These are phyloP conservation scores for Rhinolophus sinicus DNA, from an alignment of 2,113 vertebrate species.

Conservation along the genomic window DNA sequence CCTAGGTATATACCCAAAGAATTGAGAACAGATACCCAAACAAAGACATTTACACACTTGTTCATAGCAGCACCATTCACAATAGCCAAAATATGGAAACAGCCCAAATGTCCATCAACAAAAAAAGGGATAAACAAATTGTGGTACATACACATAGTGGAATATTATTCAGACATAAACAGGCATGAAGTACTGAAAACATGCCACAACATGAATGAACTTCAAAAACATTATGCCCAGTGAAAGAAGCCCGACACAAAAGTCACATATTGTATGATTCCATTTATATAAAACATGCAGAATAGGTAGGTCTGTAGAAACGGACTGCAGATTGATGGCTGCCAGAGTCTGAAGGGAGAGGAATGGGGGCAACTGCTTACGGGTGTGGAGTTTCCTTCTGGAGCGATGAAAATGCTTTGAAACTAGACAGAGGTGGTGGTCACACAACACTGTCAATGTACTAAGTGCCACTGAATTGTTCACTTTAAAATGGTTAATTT, in stretches of 20 bases:
- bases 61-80: not conserved
- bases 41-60: not conserved
- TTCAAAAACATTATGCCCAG: not conserved
- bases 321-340: not conserved
- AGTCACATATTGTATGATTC: not conserved
- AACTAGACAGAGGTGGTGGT: not conserved
- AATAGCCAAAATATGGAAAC: not conserved
- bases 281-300: not conserved
- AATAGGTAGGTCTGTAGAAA: not conserved
- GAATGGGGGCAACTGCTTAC: not conserved
- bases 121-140: not conserved
- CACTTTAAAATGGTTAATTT: not conserved
- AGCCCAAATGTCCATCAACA: not conserved
- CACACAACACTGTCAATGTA: not conserved
- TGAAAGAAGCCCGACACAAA: not conserved
- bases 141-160: not conserved
- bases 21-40: not conserved
- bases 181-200: not conserved
- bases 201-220: not conserved
- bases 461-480: not conserved
- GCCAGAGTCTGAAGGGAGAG: too few relatives aligned
- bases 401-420: not conserved
- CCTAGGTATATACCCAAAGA: not conserved
- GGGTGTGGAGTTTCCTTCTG: not conserved
- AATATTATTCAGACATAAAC: not conserved